Conservation (phyloP, 1,140 invertebrate species). For the Leptestheria dahalacensis region DNA sequence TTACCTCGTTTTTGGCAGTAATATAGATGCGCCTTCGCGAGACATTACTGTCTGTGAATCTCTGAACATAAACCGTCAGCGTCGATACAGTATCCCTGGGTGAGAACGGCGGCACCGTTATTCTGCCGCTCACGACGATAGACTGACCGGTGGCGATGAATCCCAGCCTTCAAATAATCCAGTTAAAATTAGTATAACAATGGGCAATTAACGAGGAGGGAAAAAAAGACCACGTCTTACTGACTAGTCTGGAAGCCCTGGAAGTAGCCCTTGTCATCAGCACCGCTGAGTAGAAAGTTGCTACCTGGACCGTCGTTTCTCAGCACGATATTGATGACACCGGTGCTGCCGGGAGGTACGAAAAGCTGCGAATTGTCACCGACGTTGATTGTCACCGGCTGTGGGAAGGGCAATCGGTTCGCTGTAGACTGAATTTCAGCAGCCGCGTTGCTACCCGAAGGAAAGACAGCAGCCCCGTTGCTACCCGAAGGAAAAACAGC, state of each 20-base stretch:
- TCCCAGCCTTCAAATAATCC: neutral
- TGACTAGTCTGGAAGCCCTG: conserved; percentile 5
- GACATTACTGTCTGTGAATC: neutral
- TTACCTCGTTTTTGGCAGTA: neutral
- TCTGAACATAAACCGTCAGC: neutral
- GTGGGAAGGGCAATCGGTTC: neutral
- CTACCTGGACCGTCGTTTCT: conserved; percentile 9
- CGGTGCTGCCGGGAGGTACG: conserved; percentile 8
- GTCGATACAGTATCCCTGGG: neutral
- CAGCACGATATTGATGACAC: conserved; percentile 1
- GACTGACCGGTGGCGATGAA: conserved; percentile 1
- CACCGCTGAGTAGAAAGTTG: conserved; percentile 3
- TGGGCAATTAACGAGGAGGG: neutral
- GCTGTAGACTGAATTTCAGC: neutral
- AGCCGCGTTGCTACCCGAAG: neutral
- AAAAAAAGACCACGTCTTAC: neutral
- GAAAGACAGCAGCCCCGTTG: neutral
- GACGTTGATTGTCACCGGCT: conserved; percentile 4
- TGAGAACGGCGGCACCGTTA: neutral
- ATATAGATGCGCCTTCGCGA: conserved; percentile 6
- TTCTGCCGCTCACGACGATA: neutral
- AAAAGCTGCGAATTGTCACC: conserved; percentile 11
- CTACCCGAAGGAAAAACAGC: neutral
- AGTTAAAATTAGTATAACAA: too few relatives aligned
- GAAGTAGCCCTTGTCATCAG: conserved; percentile 6